phyloP scores from a whole-genome alignment of 2,797 vertebrate species.

The Huso huso region DNA sequence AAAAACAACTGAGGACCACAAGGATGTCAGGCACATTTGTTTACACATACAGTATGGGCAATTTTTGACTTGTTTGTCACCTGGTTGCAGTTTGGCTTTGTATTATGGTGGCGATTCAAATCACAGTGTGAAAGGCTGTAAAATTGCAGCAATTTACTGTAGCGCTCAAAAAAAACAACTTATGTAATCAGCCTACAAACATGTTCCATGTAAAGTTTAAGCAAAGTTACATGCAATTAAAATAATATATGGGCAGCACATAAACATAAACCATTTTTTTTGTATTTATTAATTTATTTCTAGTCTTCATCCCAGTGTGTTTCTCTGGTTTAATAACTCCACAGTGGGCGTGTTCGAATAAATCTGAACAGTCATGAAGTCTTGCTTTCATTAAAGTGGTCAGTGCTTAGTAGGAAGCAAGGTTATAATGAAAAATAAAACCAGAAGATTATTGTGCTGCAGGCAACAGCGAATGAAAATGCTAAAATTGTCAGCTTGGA shows the following conservation, averaged over 20 bases:
- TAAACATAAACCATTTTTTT: neutral
- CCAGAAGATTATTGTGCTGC: slow-evolving; percentile 2
- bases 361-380: slow-evolving; percentile 1
- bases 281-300: neutral
- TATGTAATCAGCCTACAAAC: neutral
- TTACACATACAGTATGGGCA: no score
- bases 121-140: neutral
- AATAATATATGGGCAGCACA: neutral
- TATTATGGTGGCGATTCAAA: neutral
- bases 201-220: neutral
- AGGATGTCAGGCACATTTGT: neutral
- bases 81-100: neutral
- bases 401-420: neutral
- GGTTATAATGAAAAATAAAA: neutral
- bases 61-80: no score
- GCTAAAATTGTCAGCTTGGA: neutral
- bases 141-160: no score
- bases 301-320: neutral
- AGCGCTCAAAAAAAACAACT: neutral
- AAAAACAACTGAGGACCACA: neutral
- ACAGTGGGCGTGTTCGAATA: neutral
- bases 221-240: neutral
- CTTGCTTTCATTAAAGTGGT: neutral
- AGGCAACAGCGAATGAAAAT: neutral
- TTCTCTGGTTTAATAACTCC: neutral